Base-by-base conservation (phyloP, 2,113 vertebrate genomes). In the Amia ocellicauda region DNA sequence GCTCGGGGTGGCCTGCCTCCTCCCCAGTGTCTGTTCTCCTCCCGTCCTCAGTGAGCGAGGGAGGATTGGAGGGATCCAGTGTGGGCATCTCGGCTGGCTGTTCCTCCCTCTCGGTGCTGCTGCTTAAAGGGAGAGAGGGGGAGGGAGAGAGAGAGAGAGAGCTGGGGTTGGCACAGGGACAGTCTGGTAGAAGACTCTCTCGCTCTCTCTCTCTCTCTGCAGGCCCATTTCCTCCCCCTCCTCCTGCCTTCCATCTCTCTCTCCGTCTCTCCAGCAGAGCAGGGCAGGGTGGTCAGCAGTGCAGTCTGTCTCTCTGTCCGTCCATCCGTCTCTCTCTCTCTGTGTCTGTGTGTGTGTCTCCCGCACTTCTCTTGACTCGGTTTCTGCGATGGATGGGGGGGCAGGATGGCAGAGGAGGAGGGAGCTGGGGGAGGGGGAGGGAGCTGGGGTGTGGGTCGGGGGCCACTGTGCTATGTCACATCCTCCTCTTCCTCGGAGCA, bases 401-500 rank as follows among this genome's bases (percentile, higher is more conserved):
- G 60, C 28, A 26, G 22, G 51, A 14, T 1, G 27, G 28, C 24
- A 17, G 36, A 20, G 50, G 17, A 51, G 49, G 14, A n/a, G 31
- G 22, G 14, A 31, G 9, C 29, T 20, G 19, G 9, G 23, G 20
- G 17, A 47, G n/a, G 24, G 23, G 3, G 27, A 53, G 41, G 20
- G 36, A 42, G 19, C 60, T 60, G 42, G 24, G 41, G 51, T 58
- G 22, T 27, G 17, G n/a, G 52, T 66, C 5, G 29, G 77, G 64
- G 73, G 70, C 80, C 70, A 68, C 51, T 80, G 63, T 83, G 93
- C 91, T 98, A 97, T 98, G 96, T 97, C 81, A 93, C 87, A 58
- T 97, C 94, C 74, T 97, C 94, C 58, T 83, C 87, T 70, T 96
- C 94, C 80, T 97, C 94, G 71, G 93, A 98, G 89, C 94, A 97